Evolutionary conservation across 2,888 invertebrate species (phyloP).

Genomic region (Merodon equestris): DNA sequence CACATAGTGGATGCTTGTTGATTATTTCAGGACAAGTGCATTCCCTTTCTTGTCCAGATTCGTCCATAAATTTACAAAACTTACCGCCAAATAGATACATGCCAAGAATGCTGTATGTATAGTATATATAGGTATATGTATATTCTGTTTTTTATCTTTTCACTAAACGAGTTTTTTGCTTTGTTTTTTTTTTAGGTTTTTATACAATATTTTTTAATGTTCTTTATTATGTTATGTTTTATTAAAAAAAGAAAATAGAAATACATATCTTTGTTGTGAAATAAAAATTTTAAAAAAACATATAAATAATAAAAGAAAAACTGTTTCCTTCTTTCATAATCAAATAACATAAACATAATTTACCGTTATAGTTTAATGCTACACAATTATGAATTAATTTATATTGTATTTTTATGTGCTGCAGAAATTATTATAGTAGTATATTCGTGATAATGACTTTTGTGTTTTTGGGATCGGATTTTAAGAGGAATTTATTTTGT

Average conservation of each 20-base stretch:
- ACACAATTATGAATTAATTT: too few species aligned
- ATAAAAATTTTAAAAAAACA: too few species aligned
- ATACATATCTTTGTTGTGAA: too few species aligned
- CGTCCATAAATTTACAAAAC: slow-evolving; percentile 98
- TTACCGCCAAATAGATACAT: slow-evolving; percentile 99
- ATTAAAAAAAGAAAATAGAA: slow-evolving; percentile 1
- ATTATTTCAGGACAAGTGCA: slow-evolving; percentile 96
- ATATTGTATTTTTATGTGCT: background rate
- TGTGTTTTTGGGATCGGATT: too few species aligned
- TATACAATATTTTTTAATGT: slow-evolving; percentile 60
- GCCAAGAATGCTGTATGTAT: slow-evolving; percentile 93
- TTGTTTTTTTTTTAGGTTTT: slow-evolving; percentile 40
- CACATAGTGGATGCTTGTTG: slow-evolving; percentile 92
- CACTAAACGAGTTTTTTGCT: slow-evolving; percentile 48
- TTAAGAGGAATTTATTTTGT: too few species aligned
- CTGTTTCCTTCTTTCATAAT: slow-evolving; percentile 51
- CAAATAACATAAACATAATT: slow-evolving; percentile 9
- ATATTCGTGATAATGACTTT: too few species aligned
- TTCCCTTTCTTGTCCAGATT: slow-evolving; percentile 88
- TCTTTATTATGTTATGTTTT: slow-evolving; percentile 64
- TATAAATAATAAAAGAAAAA: slow-evolving; percentile 10
- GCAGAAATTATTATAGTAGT: too few species aligned
- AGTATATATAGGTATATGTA: slow-evolving; percentile 70
- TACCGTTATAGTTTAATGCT: too few species aligned
- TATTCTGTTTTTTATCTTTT: slow-evolving; percentile 53